Evolutionary conservation across 2,888 invertebrate genomes (phyloP).

Genomic region (Octonoba sinensis): DNA sequence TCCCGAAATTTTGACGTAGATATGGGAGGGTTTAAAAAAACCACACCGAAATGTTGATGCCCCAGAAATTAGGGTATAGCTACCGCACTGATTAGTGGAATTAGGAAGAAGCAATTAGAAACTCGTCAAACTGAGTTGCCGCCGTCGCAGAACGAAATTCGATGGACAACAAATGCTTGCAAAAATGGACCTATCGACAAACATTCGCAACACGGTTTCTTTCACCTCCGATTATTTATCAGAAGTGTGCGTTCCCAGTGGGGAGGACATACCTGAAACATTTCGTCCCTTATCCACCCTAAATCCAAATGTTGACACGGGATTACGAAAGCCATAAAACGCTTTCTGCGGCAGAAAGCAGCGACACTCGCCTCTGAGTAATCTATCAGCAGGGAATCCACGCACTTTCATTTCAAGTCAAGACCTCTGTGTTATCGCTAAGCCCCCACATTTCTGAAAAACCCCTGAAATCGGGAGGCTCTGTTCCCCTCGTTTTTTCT

Average conservation of each 20-base stretch:
- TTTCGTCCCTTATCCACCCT: slow-evolving; percentile 31
- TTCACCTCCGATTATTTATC: background rate
- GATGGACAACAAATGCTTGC: no score
- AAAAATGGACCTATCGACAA: no score
- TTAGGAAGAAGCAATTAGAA: no score
- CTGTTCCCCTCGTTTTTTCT: slow-evolving; percentile 2
- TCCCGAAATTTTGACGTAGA: no score
- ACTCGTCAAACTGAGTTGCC: no score
- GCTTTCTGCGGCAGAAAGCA: slow-evolving; percentile 26
- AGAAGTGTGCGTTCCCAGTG: background rate
- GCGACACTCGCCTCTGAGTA: slow-evolving; percentile 27
- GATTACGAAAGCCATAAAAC: slow-evolving; percentile 37
- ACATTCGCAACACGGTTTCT: background rate
- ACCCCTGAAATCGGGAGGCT: slow-evolving; percentile 9
- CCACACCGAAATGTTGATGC: no score
- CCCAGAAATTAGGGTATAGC: no score
- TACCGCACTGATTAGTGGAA: no score
- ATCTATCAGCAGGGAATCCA: slow-evolving; percentile 62
- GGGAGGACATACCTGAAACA: slow-evolving; percentile 3
- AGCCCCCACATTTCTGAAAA: slow-evolving; percentile 21
- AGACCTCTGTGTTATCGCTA: slow-evolving; percentile 57
- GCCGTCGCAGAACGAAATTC: no score
- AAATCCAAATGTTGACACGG: slow-evolving; percentile 61
- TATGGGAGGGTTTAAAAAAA: no score
- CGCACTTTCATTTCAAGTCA: slow-evolving; percentile 63